Conservation (phyloP, 2,797 vertebrate genomes). For the Diplodus sargus region DNA sequence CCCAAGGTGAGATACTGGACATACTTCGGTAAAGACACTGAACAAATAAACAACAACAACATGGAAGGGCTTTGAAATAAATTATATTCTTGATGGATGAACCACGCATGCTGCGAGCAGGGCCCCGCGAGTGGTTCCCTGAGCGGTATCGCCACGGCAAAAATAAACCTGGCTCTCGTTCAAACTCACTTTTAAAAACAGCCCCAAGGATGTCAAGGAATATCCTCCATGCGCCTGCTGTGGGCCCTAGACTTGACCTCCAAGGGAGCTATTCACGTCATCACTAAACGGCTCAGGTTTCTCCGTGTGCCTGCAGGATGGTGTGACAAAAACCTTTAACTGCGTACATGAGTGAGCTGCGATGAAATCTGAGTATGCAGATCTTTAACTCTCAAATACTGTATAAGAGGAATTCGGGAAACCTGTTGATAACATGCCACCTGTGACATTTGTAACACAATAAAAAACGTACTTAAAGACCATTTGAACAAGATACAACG, state of each 20-base stretch:
- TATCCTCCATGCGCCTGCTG: slow-evolving; percentile 50
- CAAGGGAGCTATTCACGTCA: slow-evolving; percentile 49
- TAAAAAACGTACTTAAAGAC: not conserved
- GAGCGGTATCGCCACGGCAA: slow-evolving; percentile 44
- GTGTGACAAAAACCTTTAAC: slow-evolving; percentile 45
- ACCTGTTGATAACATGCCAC: not conserved
- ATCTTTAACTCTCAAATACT: not conserved
- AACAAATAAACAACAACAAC: not conserved
- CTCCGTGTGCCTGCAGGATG: slow-evolving; percentile 20
- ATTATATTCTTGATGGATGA: not conserved
- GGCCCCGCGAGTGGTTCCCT: slow-evolving; percentile 49
- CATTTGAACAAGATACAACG: not conserved
- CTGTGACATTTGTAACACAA: no score
- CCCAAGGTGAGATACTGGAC: not conserved
- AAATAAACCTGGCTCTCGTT: slow-evolving; percentile 74
- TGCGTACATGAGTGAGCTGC: slow-evolving; percentile 8
- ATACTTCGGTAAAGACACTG: not conserved
- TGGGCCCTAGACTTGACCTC: slow-evolving; percentile 70
- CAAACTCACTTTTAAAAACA: slow-evolving; percentile 72
- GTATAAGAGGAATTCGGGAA: not conserved
- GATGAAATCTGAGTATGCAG: not conserved
- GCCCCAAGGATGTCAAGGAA: slow-evolving; percentile 51
- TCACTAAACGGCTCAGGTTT: slow-evolving; percentile 47
- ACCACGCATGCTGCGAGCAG: slow-evolving; percentile 3
- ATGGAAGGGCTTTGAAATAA: not conserved